phyloP scores from a whole-genome alignment of 2,888 invertebrate species.

The Pollenia labialis region DNA sequence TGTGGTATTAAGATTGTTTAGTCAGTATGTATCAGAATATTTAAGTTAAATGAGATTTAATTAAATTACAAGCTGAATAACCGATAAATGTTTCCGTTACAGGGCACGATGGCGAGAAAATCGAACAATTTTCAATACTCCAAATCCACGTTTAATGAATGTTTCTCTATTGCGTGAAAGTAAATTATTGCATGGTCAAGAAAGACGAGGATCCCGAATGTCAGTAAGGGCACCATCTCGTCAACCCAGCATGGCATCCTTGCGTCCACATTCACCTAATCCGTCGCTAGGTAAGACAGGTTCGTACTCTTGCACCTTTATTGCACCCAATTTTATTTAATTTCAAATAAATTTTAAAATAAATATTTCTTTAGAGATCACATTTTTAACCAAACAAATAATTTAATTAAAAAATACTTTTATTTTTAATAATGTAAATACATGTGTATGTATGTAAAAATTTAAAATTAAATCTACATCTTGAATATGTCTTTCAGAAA shows the following conservation, averaged over 20 bases:
- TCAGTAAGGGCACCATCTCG: slow-evolving; percentile 92
- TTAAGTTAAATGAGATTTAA: slow-evolving; percentile 1
- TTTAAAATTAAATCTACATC: no score
- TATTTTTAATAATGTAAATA: no score
- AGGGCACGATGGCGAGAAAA: slow-evolving; percentile 97
- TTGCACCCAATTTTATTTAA: slow-evolving; percentile 66
- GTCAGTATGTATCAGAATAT: slow-evolving; percentile 88
- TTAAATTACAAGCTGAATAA: not conserved
- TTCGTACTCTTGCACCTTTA: slow-evolving; percentile 81
- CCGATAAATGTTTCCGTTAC: slow-evolving; percentile 80
- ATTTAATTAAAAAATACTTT: not conserved
- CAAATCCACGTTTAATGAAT: slow-evolving; percentile 96
- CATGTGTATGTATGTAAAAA: no score
- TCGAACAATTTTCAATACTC: slow-evolving; percentile 96
- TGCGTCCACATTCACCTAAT: slow-evolving; percentile 90
- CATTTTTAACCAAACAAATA: slow-evolving; percentile 30
- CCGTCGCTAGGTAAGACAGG: slow-evolving; percentile 85
- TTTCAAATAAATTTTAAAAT: slow-evolving; percentile 21
- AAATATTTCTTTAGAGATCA: slow-evolving; percentile 62
- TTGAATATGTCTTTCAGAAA: no score
- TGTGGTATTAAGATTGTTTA: slow-evolving; percentile 95
- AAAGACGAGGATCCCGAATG: slow-evolving; percentile 91
- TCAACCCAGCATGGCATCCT: slow-evolving; percentile 93
- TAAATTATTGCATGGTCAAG: slow-evolving; percentile 90
- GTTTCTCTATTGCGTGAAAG: slow-evolving; percentile 93